phyloP scores from a whole-genome alignment of 2,797 vertebrate genomes.

The Protosalanx chinensis region DNA sequence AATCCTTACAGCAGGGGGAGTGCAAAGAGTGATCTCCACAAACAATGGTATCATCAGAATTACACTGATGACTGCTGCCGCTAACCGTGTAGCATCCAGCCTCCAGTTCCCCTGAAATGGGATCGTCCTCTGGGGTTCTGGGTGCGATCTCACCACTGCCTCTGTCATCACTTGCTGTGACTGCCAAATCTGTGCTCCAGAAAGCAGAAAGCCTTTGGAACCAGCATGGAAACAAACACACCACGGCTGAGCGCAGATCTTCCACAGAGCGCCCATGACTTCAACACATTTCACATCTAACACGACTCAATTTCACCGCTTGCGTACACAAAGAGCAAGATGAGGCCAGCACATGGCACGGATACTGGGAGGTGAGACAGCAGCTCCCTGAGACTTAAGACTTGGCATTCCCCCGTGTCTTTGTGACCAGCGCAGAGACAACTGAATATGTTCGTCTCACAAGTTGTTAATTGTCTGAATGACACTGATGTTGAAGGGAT shows the following conservation, averaged over 20 bases:
- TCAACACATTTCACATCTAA: conserved; percentile 74
- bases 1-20: conserved; percentile 5
- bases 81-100: conserved; percentile 59
- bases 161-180: conserved; percentile 83
- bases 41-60: conserved; percentile 51
- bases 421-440: conserved; percentile 69
- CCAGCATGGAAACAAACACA: conserved; percentile 76
- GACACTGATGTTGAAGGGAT: conserved; percentile 73
- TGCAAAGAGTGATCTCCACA: conserved; percentile 35
- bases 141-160: conserved; percentile 83
- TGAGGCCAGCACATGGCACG: conserved; percentile 69
- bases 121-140: conserved; percentile 79
- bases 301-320: conserved; percentile 65
- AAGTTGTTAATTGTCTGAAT: conserved; percentile 74
- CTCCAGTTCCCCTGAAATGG: conserved; percentile 68
- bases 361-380: conserved; percentile 74
- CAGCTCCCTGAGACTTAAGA: conserved; percentile 67
- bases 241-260: conserved; percentile 65
- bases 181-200: conserved; percentile 81
- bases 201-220: conserved; percentile 74
- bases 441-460: conserved; percentile 76
- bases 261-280: conserved; percentile 65
- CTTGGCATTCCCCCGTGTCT: conserved; percentile 74
- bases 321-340: conserved; percentile 66
- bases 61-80: conserved; percentile 52